Conservation (phyloP, 1,140 invertebrate genomes). For the Nasonia longicornis region DNA sequence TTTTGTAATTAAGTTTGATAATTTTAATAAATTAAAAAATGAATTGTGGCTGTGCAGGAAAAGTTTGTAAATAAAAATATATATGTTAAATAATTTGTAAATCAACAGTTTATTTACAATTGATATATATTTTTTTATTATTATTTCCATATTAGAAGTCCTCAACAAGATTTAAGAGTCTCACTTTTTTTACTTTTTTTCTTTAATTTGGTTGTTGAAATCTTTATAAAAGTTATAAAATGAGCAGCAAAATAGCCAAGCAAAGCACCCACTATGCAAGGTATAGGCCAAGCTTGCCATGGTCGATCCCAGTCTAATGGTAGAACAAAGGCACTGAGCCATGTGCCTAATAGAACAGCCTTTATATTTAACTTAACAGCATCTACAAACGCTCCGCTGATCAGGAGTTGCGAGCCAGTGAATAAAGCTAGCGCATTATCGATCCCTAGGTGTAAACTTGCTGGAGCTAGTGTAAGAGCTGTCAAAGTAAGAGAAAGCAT, state of each 20-base stretch:
- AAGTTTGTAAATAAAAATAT: conserved; percentile 6
- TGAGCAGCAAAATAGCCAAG: conserved; percentile 73
- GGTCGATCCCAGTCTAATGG: conserved; percentile 93
- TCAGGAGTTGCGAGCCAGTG: conserved; percentile 67
- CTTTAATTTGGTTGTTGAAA: conserved; percentile 37
- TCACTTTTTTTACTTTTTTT: conserved; percentile 33
- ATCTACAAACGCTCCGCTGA: conserved; percentile 69
- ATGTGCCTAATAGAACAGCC: conserved; percentile 82
- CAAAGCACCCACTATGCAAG: conserved; percentile 79
- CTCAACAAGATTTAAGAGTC: conserved; percentile 31
- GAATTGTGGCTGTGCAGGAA: background rate
- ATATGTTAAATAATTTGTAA: background rate
- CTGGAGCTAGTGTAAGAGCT: conserved; percentile 76
- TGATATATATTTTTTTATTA: conserved; percentile 11
- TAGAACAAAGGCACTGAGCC: conserved; percentile 88
- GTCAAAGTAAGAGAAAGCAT: conserved; percentile 78
- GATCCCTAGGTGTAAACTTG: conserved; percentile 73
- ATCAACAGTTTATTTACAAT: conserved; percentile 14
- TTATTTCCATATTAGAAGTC: conserved; percentile 12
- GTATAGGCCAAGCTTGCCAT: conserved; percentile 89
- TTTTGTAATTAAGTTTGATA: too few relatives aligned
- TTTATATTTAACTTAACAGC: conserved; percentile 74
- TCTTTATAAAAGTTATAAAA: conserved; percentile 69
- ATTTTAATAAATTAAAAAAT: too few relatives aligned
- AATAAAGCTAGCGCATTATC: conserved; percentile 71